Evolutionary conservation across 2,113 vertebrate species (phyloP).

Genomic region (Plecotus auritus): DNA sequence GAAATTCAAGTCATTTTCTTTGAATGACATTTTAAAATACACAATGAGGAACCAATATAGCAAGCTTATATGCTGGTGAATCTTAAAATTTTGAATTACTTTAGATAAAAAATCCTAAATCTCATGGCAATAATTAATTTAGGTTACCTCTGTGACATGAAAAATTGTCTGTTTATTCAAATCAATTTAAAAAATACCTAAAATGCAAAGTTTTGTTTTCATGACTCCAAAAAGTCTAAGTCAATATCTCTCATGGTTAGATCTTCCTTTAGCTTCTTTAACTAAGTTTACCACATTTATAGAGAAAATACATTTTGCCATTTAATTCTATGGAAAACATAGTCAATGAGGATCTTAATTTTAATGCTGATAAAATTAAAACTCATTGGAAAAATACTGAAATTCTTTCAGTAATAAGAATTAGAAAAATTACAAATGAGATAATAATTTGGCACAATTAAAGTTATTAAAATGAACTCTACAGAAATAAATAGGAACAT

Average conservation of each 20-base stretch:
- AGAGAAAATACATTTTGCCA: background rate
- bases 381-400: background rate
- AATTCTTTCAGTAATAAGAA: background rate
- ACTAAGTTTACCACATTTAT: background rate
- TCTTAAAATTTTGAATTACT: background rate
- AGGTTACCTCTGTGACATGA: background rate
- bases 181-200: background rate
- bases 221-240: background rate
- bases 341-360: background rate
- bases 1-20: constrained; percentile 42
- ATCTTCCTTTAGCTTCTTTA: background rate
- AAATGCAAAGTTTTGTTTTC: background rate
- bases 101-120: background rate
- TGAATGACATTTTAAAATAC: constrained; percentile 27
- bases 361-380: background rate
- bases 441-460: background rate
- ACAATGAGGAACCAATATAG: background rate
- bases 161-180: background rate
- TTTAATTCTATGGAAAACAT: background rate
- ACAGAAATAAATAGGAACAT: background rate
- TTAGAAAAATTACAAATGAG: background rate
- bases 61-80: background rate
- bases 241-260: background rate
- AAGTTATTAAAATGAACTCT: background rate
- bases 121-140: background rate